Evolutionary conservation across 30 jellyfish, hydroid and myxozoan species (phyloP), one percentile per base, ranked within the genome.

Genomic region (Pelagia noctiluca): DNA sequence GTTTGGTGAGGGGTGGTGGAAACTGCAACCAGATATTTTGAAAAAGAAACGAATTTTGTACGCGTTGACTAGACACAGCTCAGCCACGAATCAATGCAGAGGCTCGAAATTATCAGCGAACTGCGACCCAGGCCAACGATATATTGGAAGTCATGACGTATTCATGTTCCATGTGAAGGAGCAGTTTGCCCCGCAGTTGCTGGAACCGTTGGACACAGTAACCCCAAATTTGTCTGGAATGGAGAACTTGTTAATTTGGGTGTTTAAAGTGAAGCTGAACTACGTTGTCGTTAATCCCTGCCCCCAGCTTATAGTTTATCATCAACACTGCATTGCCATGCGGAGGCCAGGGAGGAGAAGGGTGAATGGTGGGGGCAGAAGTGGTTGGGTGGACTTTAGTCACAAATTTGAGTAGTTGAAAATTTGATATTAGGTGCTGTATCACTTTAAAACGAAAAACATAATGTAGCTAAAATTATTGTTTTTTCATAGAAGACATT

Each of bases 101-200:
- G 46, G 70, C 11, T 72, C 49, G 5, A n/a, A 72, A 13, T 3
- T 42, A 25, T 22, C 84, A 10, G 60, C 76, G 28, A 88, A 36
- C 30, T 83, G 94, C 34, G 95, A 89, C 4, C 61, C 35, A 11
- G 95, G 91, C 5, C 50, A 64, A 4, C 33, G 36, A 3, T 89
- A 89, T 31, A 28, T 66, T 18, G 97, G 97, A 29, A 61, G 88
- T 63, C 97, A 89, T 71, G 97, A 89, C 64, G 71, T 86, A 2
- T 89, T 89, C 60, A 83, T 71, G 18, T 77, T 89, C 35, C 65
- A 75, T 31, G 87, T 63, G 32, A 64, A 36, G 18, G 38, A 34
- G 30, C 34, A 24, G 12, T 64, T 84, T 76, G 34, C 72, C 2
- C 35, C 42, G 10, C 35, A 35, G 10, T 7, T 47, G 2, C 23